Evolutionary conservation across 2,888 invertebrate species (phyloP).

Genomic region (Sphinx pinastri): DNA sequence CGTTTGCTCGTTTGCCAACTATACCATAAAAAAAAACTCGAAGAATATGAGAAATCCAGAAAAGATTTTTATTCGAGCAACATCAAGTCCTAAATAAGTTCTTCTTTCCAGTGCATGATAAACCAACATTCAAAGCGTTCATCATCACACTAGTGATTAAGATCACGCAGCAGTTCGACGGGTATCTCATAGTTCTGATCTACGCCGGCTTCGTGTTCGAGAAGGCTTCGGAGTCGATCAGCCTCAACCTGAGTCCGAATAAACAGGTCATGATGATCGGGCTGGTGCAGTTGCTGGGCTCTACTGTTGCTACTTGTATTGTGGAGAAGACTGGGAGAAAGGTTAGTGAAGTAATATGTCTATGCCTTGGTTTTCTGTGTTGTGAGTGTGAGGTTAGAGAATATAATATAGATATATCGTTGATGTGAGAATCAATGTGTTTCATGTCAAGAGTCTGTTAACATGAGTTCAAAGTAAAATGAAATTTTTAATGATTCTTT

Average conservation of each 20-base stretch:
- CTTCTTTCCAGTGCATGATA: conserved; percentile 65
- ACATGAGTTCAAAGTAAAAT: too few species aligned
- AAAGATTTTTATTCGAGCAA: too few species aligned
- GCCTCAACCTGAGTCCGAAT: conserved; percentile 67
- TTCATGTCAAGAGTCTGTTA: too few species aligned
- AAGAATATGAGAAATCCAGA: too few species aligned
- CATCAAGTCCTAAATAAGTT: too few species aligned
- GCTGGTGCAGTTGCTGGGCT: conserved; percentile 68
- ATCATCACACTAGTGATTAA: conserved; percentile 74
- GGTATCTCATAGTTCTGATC: conserved; percentile 75
- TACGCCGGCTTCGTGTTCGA: conserved; percentile 74
- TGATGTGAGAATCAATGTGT: too few species aligned
- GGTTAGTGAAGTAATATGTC: conserved; percentile 45
- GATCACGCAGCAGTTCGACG: conserved; percentile 76
- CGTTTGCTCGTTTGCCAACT: too few species aligned
- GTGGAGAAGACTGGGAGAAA: conserved; percentile 78
- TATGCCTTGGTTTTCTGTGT: background rate
- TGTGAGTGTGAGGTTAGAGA: too few species aligned
- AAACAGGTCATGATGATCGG: conserved; percentile 77
- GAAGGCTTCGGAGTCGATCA: conserved; percentile 65
- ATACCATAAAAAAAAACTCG: too few species aligned
- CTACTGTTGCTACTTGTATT: conserved; percentile 67
- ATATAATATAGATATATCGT: too few species aligned
- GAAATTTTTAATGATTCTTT: too few species aligned
- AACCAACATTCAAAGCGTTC: conserved; percentile 72